Conservation (phyloP, 2,113 vertebrate species). For the Embiotoca jacksoni region DNA sequence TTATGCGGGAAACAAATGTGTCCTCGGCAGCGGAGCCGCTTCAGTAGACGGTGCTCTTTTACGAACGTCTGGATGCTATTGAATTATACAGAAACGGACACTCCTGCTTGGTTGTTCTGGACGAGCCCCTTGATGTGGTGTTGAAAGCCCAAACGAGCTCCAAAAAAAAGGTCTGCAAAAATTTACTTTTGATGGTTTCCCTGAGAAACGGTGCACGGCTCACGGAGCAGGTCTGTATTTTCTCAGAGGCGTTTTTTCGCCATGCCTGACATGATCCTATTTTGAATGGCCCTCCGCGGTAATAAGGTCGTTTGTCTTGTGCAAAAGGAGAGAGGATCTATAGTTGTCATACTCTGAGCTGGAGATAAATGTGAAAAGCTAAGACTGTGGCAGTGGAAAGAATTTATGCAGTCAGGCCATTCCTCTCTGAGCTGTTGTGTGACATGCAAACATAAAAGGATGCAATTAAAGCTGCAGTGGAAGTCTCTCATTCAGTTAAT, state of each 20-base stretch:
- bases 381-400: conserved; percentile 47
- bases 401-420: conserved; percentile 50
- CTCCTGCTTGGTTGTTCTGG: conserved; percentile 16
- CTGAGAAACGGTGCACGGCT: conserved; percentile 15
- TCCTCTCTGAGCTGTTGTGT: conserved; percentile 3
- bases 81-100: conserved; percentile 37
- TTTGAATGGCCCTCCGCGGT: conserved; percentile 77
- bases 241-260: conserved; percentile 52
- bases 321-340: conserved; percentile 70
- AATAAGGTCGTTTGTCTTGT: conserved; percentile 85
- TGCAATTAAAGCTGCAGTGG: conserved; percentile 23
- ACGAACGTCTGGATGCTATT: conserved; percentile 19
- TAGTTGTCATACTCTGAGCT: conserved; percentile 74
- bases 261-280: conserved; percentile 76
- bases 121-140: conserved; percentile 38
- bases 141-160: conserved; percentile 54
- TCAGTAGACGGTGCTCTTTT: conserved; percentile 12
- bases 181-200: conserved; percentile 58
- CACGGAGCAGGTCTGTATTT: conserved; percentile 56
- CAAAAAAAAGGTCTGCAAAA: conserved; percentile 45
- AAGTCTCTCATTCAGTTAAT: conserved; percentile 26
- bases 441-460: conserved; percentile 12
- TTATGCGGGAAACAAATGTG: conserved; percentile 60
- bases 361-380: conserved; percentile 74
- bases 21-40: conserved; percentile 29